A percentile compares a stretch with the other conserved stretches of the same genome.
Evolutionary conservation across 2,888 invertebrate genomes (phyloP).

Genomic region (Charanyca ferruginea): DNA sequence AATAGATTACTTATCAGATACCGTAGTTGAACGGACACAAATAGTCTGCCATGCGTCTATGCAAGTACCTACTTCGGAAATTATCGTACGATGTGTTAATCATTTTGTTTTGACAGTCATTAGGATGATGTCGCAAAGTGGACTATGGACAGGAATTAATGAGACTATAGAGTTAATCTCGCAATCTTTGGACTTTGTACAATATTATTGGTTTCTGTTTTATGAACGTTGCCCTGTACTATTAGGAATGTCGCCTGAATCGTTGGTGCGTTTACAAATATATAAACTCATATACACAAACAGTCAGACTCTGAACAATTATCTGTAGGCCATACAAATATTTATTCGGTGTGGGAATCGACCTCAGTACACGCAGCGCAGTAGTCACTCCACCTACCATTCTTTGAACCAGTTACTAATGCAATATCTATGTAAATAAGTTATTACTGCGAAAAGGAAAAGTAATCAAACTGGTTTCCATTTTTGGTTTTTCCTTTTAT

Average conservation of each 20-base stretch:
- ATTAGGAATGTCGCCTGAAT: too few relatives aligned
- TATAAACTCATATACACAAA: too few relatives aligned
- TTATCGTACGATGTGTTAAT: slow-evolving; percentile 44
- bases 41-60: slow-evolving; percentile 45
- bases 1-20: slow-evolving; percentile 27
- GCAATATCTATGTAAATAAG: neutral
- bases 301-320: too few relatives aligned
- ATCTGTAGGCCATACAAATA: too few relatives aligned
- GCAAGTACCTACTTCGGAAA: slow-evolving; percentile 10
- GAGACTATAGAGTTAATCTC: neutral
- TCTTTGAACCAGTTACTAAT: slow-evolving; percentile 4
- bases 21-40: slow-evolving; percentile 8
- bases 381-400: too few relatives aligned
- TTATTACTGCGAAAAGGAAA: neutral
- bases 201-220: too few relatives aligned
- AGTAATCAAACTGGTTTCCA: neutral
- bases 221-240: too few relatives aligned
- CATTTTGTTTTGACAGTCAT: slow-evolving; percentile 28
- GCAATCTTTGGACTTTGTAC: slow-evolving; percentile 16
- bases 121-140: neutral
- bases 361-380: too few relatives aligned
- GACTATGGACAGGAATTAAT: slow-evolving; percentile 19
- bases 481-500: neutral
- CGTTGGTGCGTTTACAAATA: too few relatives aligned
- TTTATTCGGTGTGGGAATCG: too few relatives aligned